Evolutionary conservation across 2,797 vertebrate species (phyloP).

Genomic region (Rhynchonycteris naso): DNA sequence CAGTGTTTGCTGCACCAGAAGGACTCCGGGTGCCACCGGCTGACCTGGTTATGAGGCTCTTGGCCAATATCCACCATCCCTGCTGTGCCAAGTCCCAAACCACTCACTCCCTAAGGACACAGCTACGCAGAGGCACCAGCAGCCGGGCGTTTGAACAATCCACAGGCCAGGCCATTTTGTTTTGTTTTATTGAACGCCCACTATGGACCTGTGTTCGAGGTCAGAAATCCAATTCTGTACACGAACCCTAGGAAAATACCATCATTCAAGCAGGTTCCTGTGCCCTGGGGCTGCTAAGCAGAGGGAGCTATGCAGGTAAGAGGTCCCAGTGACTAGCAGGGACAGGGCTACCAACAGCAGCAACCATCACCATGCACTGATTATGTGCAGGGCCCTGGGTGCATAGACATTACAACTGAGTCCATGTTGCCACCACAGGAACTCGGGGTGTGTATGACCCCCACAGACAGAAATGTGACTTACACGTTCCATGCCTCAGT

Average conservation of each 20-base stretch:
- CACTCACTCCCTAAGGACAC: fast-evolving
- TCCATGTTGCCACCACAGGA: fast-evolving
- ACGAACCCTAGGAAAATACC: neutral
- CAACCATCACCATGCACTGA: fast-evolving
- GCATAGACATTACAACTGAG: fast-evolving
- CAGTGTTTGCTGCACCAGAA: neutral
- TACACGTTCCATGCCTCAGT: neutral
- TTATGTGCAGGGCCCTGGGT: neutral
- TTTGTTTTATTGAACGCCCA: fast-evolving
- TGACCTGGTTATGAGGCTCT: neutral
- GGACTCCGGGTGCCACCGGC: neutral
- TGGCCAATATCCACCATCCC: neutral
- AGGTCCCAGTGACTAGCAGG: fast-evolving
- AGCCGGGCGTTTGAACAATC: fast-evolving
- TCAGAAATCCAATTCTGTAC: neutral
- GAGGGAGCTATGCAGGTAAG: neutral
- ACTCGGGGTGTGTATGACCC: neutral
- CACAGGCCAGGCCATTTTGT: neutral
- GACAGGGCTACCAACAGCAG: fast-evolving
- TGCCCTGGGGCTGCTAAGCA: neutral
- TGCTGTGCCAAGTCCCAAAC: neutral
- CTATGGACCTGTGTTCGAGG: fast-evolving
- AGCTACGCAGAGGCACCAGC: neutral
- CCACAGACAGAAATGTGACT: neutral
- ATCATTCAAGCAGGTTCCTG: neutral